These are phyloP conservation scores for Stenotaenia linearis DNA, from an alignment of 2,888 invertebrate species.

Conservation along the genomic window DNA sequence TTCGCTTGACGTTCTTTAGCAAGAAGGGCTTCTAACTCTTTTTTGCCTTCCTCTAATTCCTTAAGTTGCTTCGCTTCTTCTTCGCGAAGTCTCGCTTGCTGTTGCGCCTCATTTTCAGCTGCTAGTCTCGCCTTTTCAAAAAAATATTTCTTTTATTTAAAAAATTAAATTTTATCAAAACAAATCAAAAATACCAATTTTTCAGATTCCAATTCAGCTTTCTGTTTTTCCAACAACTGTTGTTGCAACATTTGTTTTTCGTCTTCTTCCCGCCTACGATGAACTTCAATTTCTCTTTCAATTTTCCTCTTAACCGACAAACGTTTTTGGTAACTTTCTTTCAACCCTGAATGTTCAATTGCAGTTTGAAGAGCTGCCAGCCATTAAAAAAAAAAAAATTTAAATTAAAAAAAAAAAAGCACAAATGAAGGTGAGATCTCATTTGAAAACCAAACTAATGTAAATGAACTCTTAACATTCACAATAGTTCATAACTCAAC, in stretches of 20 bases:
- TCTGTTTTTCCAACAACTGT: slow-evolving; percentile 53
- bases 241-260: slow-evolving; percentile 54
- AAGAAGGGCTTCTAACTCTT: slow-evolving; percentile 63
- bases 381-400: not conserved
- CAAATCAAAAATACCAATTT: slow-evolving; percentile 51
- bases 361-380: slow-evolving; percentile 61
- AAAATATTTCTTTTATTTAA: too few species aligned
- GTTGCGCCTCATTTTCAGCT: slow-evolving; percentile 56
- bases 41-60: slow-evolving; percentile 65
- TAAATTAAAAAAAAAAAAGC: too few species aligned
- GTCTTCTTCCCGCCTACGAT: slow-evolving; percentile 54
- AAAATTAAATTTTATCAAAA: not conserved
- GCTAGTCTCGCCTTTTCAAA: slow-evolving; percentile 50
- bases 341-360: slow-evolving; percentile 62
- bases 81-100: slow-evolving; percentile 62
- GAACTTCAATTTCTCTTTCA: slow-evolving; percentile 51
- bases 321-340: slow-evolving; percentile 64
- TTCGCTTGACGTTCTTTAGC: slow-evolving; percentile 80
- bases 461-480: too few species aligned
- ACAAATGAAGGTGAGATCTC: too few species aligned
- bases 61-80: slow-evolving; percentile 66
- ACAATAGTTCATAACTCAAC: not conserved
- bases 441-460: too few species aligned
- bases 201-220: slow-evolving; percentile 60
- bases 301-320: slow-evolving; percentile 54